Percentiles rank a stretch among this genome's conserved stretches.
phyloP scores from a whole-genome alignment of 2,113 vertebrate genomes.

The Embiotoca jacksoni region DNA sequence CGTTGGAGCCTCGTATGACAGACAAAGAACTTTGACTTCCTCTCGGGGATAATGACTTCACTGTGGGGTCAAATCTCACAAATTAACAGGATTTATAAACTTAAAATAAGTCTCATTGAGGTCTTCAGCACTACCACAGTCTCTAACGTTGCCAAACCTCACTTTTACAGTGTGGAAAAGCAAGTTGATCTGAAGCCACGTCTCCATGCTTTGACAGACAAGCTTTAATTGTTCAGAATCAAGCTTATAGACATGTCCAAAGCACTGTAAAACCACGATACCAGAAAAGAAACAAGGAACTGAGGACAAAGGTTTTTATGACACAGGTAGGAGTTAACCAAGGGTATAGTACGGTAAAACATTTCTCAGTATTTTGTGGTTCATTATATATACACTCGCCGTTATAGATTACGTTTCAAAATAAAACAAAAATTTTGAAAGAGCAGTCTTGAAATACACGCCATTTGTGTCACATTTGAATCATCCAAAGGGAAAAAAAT shows the following conservation, averaged over 20 bases:
- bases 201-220: constrained; percentile 76
- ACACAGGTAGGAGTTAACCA: constrained; percentile 74
- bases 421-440: constrained; percentile 53
- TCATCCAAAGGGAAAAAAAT: constrained; percentile 52
- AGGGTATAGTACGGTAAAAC: constrained; percentile 72
- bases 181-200: constrained; percentile 68
- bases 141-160: constrained; percentile 51
- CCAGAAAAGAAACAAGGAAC: constrained; percentile 75
- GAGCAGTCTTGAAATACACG: constrained; percentile 66
- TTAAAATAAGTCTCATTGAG: background rate
- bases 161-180: constrained; percentile 75
- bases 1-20: too few relatives aligned
- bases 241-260: constrained; percentile 79
- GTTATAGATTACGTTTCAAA: constrained; percentile 59
- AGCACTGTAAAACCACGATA: constrained; percentile 70
- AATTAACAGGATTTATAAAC: background rate
- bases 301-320: constrained; percentile 74
- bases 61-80: background rate
- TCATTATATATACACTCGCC: constrained; percentile 72
- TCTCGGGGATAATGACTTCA: background rate
- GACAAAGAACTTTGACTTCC: too few relatives aligned
- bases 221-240: constrained; percentile 80
- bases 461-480: constrained; percentile 71
- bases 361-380: constrained; percentile 64
- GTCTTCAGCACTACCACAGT: background rate